Evolutionary conservation across 2,888 invertebrate genomes (phyloP), one percentile per base, ranked within the genome.

Genomic region (Alsophila aescularia): DNA sequence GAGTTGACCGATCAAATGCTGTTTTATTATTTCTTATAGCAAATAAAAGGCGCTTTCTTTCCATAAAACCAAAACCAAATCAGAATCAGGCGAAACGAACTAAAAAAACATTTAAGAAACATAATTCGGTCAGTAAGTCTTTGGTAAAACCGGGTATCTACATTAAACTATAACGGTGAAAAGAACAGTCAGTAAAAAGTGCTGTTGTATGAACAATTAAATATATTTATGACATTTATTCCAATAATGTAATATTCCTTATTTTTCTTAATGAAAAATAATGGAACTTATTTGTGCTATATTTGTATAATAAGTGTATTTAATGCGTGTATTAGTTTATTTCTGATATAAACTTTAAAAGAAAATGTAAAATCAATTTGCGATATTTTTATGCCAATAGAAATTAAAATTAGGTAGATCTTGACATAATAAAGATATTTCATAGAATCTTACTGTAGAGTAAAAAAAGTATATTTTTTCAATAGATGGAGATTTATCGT

Each of bases 391-490:
- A 51, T 32, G 51, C 51, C 32, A 44, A 51, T 18, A 12, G 31
- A 35, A 21, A 21, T 12, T 35, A 5, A 42, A 34, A 29, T 8
- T 13, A n/a, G 21, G 7, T 50, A 56, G 42, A 44, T 48, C 31
- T 56, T 52, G 31, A 44, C 43, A 48, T 24, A 18, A 51, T 13
- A 52, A 55, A 60, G 58, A 64, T 64, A 65, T 69, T 64, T 64
- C 56, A 58, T 62, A 64, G 61, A 65, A 62, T 63, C 62, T 65
- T 62, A 65, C 58, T 44, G 58, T 59, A 67, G 59, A 18, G 29
- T 53, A 45, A 51, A 44, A 52, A 31, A 62, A 52, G 18, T 66
- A 64, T 69, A 66, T 69, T 65, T 66, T 60, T 69, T 67, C 63
- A 52, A 56, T 63, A 64, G 58, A 52, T 32, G 37, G 32, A 36